Evolutionary conservation across 2,888 invertebrate genomes (phyloP).

Genomic region (Ceratothoa steindachneri): DNA sequence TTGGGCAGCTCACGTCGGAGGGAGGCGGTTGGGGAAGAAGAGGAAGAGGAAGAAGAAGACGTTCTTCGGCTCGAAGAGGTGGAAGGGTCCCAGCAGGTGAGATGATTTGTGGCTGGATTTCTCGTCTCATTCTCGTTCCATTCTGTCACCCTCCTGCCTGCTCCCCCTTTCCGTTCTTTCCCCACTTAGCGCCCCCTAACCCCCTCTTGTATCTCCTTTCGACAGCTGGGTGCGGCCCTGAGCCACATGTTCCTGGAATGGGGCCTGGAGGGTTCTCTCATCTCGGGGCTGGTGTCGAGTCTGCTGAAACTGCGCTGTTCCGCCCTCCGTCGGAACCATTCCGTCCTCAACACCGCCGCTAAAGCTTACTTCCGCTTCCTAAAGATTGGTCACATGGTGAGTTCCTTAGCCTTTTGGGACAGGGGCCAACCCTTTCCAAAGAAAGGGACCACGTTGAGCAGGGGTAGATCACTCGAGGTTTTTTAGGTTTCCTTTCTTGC

Average conservation of each 20-base stretch:
- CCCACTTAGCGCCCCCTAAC: no score
- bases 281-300: constrained; percentile 15
- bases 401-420: no score
- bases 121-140: no score
- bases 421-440: no score
- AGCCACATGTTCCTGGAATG: constrained; percentile 9
- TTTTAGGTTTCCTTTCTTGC: no score
- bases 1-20: constrained; percentile 18
- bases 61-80: constrained; percentile 35
- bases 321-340: constrained; percentile 30
- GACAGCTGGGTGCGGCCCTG: constrained; percentile 1
- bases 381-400: constrained; percentile 48
- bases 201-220: no score
- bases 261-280: constrained; percentile 23
- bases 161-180: no score
- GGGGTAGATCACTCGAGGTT: no score
- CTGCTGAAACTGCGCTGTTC: constrained; percentile 23
- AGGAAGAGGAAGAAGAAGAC: constrained; percentile 38
- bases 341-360: constrained; percentile 37
- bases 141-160: no score
- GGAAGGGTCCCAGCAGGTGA: constrained; percentile 31
- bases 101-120: neutral
- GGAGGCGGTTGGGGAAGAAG: constrained; percentile 13
- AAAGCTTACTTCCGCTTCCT: constrained; percentile 43
- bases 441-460: no score